phyloP scores from a whole-genome alignment of 2,888 invertebrate species.

The Nysson spinosus region DNA sequence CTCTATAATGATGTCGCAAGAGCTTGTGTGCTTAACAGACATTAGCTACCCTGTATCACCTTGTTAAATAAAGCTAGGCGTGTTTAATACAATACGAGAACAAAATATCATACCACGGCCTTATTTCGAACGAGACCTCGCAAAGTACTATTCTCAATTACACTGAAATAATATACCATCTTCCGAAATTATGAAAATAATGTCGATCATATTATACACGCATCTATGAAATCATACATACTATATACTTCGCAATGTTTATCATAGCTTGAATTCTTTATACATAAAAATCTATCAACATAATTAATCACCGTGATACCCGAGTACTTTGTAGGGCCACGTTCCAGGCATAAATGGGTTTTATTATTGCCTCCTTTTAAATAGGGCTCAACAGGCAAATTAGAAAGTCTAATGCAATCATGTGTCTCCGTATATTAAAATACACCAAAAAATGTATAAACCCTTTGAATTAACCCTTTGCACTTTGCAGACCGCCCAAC shows the following conservation, averaged over 20 bases:
- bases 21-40: conserved; percentile 72
- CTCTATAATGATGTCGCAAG: conserved; percentile 65
- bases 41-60: conserved; percentile 74
- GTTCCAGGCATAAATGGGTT: conserved; percentile 49
- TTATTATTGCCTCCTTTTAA: conserved; percentile 54
- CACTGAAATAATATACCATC: background rate
- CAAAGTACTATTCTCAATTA: conserved; percentile 32
- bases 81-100: conserved; percentile 71
- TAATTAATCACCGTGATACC: too few species aligned
- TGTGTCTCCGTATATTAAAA: too few species aligned
- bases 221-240: too few species aligned
- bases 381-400: conserved; percentile 8
- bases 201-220: too few species aligned
- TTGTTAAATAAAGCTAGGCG: conserved; percentile 77
- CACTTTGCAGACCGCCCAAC: too few species aligned
- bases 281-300: too few species aligned
- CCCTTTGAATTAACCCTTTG: too few species aligned
- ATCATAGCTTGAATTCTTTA: too few species aligned
- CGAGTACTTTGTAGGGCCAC: conserved; percentile 55
- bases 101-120: conserved; percentile 32
- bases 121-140: conserved; percentile 49
- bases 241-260: too few species aligned
- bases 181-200: background rate
- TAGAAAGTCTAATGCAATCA: background rate
- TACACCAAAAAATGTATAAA: too few species aligned